These are phyloP conservation scores for Charanyca ferruginea DNA, from an alignment of 2,888 invertebrate species.

Conservation along the genomic window DNA sequence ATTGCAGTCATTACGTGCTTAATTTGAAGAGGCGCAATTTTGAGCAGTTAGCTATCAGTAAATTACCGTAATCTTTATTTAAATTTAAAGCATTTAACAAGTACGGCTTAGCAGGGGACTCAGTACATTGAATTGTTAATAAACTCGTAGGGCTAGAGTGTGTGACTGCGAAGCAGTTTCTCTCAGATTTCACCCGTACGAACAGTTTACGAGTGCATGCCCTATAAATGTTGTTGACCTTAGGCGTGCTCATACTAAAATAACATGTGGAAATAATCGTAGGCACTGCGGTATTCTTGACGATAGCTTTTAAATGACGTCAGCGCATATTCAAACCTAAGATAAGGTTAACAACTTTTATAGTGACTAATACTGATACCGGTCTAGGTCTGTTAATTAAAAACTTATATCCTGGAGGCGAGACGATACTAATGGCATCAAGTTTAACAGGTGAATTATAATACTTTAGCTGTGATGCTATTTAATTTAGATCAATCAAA, in stretches of 20 bases:
- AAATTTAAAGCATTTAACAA: slow-evolving; percentile 52
- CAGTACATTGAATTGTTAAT: slow-evolving; percentile 60
- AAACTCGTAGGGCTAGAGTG: slow-evolving; percentile 58
- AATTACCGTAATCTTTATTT: slow-evolving; percentile 57
- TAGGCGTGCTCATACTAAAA: slow-evolving; percentile 60
- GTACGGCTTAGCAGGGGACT: slow-evolving; percentile 35
- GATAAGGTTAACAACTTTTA: slow-evolving; percentile 70
- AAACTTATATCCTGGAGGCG: slow-evolving; percentile 17
- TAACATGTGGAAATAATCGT: slow-evolving; percentile 56
- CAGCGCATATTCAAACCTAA: slow-evolving; percentile 49
- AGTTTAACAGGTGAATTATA: slow-evolving; percentile 4
- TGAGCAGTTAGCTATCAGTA: slow-evolving; percentile 51
- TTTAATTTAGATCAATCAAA: slow-evolving; percentile 2
- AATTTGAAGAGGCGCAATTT: slow-evolving; percentile 46
- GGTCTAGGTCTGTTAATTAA: slow-evolving; percentile 40
- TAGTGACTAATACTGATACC: slow-evolving; percentile 60
- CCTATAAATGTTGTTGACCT: slow-evolving; percentile 67
- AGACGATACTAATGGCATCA: slow-evolving; percentile 13
- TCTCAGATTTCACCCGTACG: slow-evolving; percentile 63
- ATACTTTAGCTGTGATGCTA: slow-evolving; percentile 7
- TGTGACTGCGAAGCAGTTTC: slow-evolving; percentile 59
- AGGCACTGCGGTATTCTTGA: slow-evolving; percentile 46
- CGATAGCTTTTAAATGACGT: slow-evolving; percentile 60
- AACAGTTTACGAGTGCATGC: slow-evolving; percentile 60
- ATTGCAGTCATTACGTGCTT: slow-evolving; percentile 56